Base-by-base conservation (phyloP, 2,797 vertebrate species). In the Phylloscopus collybita region DNA sequence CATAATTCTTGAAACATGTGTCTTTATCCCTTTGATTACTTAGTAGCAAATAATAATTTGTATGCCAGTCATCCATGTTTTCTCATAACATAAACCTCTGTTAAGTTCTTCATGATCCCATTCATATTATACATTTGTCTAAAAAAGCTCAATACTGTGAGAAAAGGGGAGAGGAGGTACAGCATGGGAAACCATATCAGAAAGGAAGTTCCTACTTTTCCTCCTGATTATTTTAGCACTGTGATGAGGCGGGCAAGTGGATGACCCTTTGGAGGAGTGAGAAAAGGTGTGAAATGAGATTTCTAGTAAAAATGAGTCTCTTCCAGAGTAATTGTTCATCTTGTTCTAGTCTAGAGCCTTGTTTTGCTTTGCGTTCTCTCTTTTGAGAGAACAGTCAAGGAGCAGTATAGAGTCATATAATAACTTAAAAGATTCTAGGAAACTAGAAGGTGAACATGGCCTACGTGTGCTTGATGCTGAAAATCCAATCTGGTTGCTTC, bases 21-120 rank as follows among this genome's bases (percentile, higher is more conserved):
- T 84, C 62, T 94, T 92, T 90, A 88, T 92, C 70, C 47, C 16
- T 92, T 84, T 38, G 76, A 84, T 95, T 92, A 81, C 86, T 82
- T 66, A 70, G 53, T 74, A 72, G 73, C 44, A 86, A 88, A 62
- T 80, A 20, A 54, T 81, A 87, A 92, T 88, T 93, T 86, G 51
- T 60, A 26, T 92, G 76, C 70, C 40, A 84, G 50, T 95, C 62
- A 81, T 86, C 56, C 27, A 5, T 40, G 15, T 66, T 79, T 45
- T 40, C 40, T 88, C 10, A 5, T 90, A 83, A 40, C 1, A 0
- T 84, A 80, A 79, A 88, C 14, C n/a, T 91, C 25, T 45, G 7
- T 66, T 53, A 69, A 59, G 10, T 83, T 95, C 51, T 66, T 66
- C 36, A 60, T 20, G 34, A 36, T 47, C 84, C 40, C 17, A 4